These are phyloP conservation scores for Antrozous pallidus DNA, from an alignment of 2,797 vertebrate genomes.

Conservation along the genomic window DNA sequence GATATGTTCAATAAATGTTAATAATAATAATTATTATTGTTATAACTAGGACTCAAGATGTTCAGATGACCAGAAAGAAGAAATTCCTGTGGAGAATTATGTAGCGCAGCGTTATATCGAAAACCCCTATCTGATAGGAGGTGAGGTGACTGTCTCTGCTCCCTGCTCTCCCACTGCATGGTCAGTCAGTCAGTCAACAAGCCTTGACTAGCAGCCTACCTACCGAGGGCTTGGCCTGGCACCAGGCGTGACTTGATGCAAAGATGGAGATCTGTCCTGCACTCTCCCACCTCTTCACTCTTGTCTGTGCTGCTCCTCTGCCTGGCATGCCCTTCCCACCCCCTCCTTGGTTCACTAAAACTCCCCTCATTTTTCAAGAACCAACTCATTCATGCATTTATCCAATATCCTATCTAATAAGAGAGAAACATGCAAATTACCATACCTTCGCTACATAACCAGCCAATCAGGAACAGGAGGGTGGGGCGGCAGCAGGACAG, in stretches of 20 bases:
- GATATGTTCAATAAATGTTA: background rate
- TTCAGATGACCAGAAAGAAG: conserved; percentile 90
- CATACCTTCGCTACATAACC: too few relatives aligned
- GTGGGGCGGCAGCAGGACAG: too few relatives aligned
- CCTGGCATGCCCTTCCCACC: background rate
- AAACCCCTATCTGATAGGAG: conserved; percentile 93
- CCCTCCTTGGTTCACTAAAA: background rate
- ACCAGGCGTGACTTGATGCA: background rate
- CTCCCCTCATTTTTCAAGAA: background rate
- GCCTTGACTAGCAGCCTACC: background rate
- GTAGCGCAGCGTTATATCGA: conserved; percentile 93
- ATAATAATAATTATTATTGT: conserved; percentile 1
- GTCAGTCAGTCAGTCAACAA: background rate
- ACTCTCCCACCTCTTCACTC: background rate
- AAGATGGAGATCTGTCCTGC: background rate
- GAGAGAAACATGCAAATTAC: too few relatives aligned
- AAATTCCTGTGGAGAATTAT: conserved; percentile 90
- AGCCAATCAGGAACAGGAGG: too few relatives aligned
- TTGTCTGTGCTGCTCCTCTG: background rate
- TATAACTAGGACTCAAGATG: conserved; percentile 84
- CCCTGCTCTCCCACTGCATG: too few relatives aligned
- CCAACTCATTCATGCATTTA: background rate
- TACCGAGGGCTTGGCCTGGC: background rate
- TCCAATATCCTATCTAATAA: too few relatives aligned
- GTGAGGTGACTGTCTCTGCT: conserved; percentile 73